Percentiles rank a stretch among this genome's conserved stretches.
Evolutionary conservation across 2,888 invertebrate species (phyloP).

Genomic region (Aquatica leii): DNA sequence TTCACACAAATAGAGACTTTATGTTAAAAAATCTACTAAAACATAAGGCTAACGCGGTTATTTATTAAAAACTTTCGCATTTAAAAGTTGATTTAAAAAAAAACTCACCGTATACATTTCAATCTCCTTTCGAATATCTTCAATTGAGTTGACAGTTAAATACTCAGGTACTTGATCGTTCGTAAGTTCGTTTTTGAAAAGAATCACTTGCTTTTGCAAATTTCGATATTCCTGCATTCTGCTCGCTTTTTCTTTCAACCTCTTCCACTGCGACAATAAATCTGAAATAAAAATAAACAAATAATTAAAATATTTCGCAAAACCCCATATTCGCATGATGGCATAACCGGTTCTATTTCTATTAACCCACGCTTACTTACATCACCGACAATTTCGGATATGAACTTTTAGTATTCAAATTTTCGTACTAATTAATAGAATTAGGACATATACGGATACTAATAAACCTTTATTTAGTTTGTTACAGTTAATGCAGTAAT

Average conservation of each 20-base stretch:
- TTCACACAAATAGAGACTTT: too few species aligned
- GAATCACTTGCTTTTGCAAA: slow-evolving; percentile 56
- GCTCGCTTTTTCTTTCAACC: slow-evolving; percentile 57
- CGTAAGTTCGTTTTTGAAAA: slow-evolving; percentile 56
- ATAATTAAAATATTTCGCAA: not conserved
- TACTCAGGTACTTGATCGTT: slow-evolving; percentile 48
- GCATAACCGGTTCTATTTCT: slow-evolving; percentile 5
- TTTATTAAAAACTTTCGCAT: too few species aligned
- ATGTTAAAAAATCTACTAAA: too few species aligned
- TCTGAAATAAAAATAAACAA: slow-evolving; percentile 51
- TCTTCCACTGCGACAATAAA: slow-evolving; percentile 63
- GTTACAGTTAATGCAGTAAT: too few species aligned
- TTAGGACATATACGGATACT: too few species aligned
- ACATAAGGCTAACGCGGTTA: too few species aligned
- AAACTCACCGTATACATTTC: slow-evolving; percentile 57
- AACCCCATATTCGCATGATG: not conserved
- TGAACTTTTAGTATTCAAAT: too few species aligned
- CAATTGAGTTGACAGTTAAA: slow-evolving; percentile 50
- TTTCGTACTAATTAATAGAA: too few species aligned
- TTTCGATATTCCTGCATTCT: slow-evolving; percentile 58
- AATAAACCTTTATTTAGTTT: too few species aligned
- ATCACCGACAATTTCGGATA: not conserved
- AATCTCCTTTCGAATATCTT: slow-evolving; percentile 57
- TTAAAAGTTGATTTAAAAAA: too few species aligned
- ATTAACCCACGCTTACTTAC: not conserved